Percentiles rank a stretch among this genome's conserved stretches.
Evolutionary conservation across 2,888 invertebrate species (phyloP).

Genomic region (Cenopis cana): DNA sequence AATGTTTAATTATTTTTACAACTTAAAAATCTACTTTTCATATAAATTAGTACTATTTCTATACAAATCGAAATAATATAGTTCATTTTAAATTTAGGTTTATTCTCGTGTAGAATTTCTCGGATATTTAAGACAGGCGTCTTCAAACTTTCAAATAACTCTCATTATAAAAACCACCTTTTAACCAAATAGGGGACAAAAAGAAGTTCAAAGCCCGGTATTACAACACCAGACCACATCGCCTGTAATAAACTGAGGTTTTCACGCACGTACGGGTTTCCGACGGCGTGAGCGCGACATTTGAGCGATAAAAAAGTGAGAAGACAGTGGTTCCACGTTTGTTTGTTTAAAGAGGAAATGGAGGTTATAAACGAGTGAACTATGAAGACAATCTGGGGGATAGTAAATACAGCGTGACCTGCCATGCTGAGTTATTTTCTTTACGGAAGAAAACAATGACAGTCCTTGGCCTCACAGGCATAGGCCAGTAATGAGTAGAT

Average conservation of each 20-base stretch:
- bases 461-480: not conserved
- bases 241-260: conserved; percentile 40
- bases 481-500: too few species aligned
- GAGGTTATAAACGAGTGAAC: conserved; percentile 32
- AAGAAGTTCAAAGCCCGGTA: conserved; percentile 37
- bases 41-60: too few species aligned
- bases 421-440: not conserved
- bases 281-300: conserved; percentile 41
- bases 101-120: not conserved
- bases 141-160: conserved; percentile 15
- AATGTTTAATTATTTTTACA: too few species aligned
- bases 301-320: conserved; percentile 42
- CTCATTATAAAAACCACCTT: conserved; percentile 25
- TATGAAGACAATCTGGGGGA: conserved; percentile 24
- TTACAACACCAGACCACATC: conserved; percentile 42
- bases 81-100: too few species aligned
- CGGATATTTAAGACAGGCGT: not conserved
- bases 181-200: conserved; percentile 38
- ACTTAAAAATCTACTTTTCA: too few species aligned
- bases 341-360: conserved; percentile 39
- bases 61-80: too few species aligned
- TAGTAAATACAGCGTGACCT: conserved; percentile 18
- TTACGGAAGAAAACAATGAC: not conserved
- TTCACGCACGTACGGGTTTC: conserved; percentile 43
- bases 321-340: conserved; percentile 39